These are phyloP conservation scores for Allolobophora icterica DNA, from an alignment of 2,888 invertebrate genomes.

Conservation along the genomic window DNA sequence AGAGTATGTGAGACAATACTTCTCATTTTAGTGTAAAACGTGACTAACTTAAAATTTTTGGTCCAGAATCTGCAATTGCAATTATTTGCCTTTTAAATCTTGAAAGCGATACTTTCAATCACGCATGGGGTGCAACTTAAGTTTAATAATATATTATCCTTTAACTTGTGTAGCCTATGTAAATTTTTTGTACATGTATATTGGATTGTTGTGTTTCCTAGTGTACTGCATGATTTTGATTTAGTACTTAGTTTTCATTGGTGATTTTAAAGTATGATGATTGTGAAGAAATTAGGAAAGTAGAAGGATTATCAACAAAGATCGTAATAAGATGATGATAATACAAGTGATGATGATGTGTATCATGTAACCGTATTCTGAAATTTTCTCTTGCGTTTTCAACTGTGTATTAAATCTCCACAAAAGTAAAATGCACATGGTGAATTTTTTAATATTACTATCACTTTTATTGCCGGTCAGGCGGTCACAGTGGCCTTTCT, in stretches of 20 bases:
- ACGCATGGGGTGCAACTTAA: neutral
- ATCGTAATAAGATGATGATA: neutral
- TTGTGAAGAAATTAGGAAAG: neutral
- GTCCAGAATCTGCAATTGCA: neutral
- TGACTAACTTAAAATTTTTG: neutral
- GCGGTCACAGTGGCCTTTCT: neutral
- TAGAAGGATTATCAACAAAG: neutral
- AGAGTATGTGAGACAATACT: too few species aligned
- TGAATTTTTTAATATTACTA: too few species aligned
- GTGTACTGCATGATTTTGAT: neutral
- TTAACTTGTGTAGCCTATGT: neutral
- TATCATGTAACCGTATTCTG: neutral
- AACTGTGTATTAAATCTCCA: neutral
- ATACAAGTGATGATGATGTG: neutral
- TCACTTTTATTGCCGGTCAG: too few species aligned
- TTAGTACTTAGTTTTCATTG: neutral
- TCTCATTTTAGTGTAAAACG: neutral
- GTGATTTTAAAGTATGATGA: neutral
- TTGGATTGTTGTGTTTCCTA: neutral
- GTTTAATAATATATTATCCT: too few species aligned
- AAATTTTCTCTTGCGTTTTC: neutral
- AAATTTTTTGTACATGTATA: neutral
- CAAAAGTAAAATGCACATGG: neutral
- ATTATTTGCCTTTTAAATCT: neutral
- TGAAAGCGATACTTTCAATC: neutral